Conservation (phyloP, 2,888 invertebrate species). For the Mythimna albipuncta region DNA sequence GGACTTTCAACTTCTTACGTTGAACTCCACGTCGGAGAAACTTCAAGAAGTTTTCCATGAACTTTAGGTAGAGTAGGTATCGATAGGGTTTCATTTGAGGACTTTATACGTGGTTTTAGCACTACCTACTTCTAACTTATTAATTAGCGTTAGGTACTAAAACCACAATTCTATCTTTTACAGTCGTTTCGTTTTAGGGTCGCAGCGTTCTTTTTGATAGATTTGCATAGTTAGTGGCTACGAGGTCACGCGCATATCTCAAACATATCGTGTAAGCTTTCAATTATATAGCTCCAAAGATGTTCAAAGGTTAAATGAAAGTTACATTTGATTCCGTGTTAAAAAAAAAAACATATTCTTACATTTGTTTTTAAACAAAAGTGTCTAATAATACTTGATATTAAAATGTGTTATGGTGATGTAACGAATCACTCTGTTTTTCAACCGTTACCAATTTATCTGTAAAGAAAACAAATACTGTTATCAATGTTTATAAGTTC, state of each 20-base stretch:
- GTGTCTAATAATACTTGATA: constrained; percentile 39
- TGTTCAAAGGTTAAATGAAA: constrained; percentile 63
- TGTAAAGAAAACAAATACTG: constrained; percentile 73
- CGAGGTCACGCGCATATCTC: constrained; percentile 62
- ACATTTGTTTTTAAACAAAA: constrained; percentile 42
- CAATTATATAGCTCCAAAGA: constrained; percentile 49
- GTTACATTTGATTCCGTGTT: constrained; percentile 53
- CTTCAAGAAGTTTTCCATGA: constrained; percentile 31
- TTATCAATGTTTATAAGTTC: constrained; percentile 71
- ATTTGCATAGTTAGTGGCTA: constrained; percentile 55
- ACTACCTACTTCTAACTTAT: background rate
- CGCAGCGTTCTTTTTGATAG: constrained; percentile 27
- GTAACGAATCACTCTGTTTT: constrained; percentile 63
- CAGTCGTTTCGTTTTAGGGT: constrained; percentile 1
- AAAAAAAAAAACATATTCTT: constrained; percentile 23
- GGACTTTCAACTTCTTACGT: constrained; percentile 56
- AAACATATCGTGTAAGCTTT: constrained; percentile 54
- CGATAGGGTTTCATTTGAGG: constrained; percentile 8
- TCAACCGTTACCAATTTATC: constrained; percentile 65
- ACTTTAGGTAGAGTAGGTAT: background rate
- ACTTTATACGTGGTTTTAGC: background rate
- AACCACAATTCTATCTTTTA: background rate
- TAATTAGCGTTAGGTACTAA: background rate
- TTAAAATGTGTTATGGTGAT: constrained; percentile 56
- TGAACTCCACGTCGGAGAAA: constrained; percentile 18